Evolutionary conservation across 1,140 invertebrate species (phyloP), one percentile per base, ranked within the genome.

Genomic region (Proctacanthus coquilletti): DNA sequence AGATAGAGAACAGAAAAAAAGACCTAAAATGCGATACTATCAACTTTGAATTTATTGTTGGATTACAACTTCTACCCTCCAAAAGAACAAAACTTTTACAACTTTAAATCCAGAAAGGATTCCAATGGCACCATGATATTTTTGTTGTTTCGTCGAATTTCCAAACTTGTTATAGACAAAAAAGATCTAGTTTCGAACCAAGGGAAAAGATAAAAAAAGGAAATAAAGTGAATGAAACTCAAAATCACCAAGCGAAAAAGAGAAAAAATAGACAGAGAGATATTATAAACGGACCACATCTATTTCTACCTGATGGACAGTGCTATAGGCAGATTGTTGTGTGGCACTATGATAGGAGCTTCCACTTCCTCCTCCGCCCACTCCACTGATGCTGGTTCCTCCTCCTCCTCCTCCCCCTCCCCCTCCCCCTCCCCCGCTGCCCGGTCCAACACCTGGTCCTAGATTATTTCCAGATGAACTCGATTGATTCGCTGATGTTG

Each of bases 261-360:
- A n/a, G n/a, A 25, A 25, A 6, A 25, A 8, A 8, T 25, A 25
- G n/a, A 25, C n/a, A 25, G n/a, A 25, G n/a, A 25, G 30, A 8
- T 32, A 32, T 32, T 17, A 6, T 6, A 32, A 32, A 32, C 5
- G 13, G 17, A 32, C 30, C 13, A 32, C 5, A 32, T 13, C 5
- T 32, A 32, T 8, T 32, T 32, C 30, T 32, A 32, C 30, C 30
- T 32, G 30, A 32, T 32, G 30, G 5, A 32, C 13, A 17, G 30
- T 32, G 10, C 10, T 13, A 32, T 32, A 32, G 5, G 30, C 5
- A 32, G 30, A 32, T 13, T 32, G 30, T 32, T 5, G 13, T 6
- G 30, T 13, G 15, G 30, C 30, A 32, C 17, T 5, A 32, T 32
- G 30, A 32, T 32, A 32, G 10, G 30, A 32, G 17, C 13, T 32